Evolutionary conservation across 2,797 vertebrate genomes (phyloP).

Genomic region (Columba guinea): DNA sequence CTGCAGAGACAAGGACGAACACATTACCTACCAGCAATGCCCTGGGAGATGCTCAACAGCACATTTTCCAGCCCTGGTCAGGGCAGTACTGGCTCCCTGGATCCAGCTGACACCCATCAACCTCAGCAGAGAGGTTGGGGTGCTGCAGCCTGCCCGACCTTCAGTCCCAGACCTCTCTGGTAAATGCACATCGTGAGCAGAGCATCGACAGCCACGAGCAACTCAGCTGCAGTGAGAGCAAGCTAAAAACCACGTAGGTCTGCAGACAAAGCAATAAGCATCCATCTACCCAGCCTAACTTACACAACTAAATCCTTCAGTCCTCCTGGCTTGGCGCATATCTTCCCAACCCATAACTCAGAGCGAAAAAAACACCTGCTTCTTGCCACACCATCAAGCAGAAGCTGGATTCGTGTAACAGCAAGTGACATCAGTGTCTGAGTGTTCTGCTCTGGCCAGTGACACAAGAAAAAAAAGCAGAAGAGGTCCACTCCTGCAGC

Average conservation of each 20-base stretch:
- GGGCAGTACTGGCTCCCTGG: fast-evolving
- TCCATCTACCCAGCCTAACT: not conserved
- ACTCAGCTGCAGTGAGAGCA: not conserved
- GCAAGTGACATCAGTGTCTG: not conserved
- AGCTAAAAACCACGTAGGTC: fast-evolving
- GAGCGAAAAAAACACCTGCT: fast-evolving
- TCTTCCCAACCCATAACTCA: not conserved
- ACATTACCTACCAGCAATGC: fast-evolving
- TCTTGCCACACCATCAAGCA: not conserved
- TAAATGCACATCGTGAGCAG: fast-evolving
- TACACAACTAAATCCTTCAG: not conserved
- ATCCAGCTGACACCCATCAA: not conserved
- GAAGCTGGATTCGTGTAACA: not conserved
- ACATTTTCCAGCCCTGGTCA: fast-evolving
- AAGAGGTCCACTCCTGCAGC: not conserved
- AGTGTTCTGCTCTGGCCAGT: not conserved
- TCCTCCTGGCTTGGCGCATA: not conserved
- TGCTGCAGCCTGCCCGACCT: not conserved
- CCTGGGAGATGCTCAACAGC: not conserved
- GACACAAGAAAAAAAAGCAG: not conserved
- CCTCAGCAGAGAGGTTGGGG: not conserved
- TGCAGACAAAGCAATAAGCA: not conserved
- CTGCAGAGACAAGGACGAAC: not conserved
- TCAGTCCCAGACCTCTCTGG: fast-evolving
- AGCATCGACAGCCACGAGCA: not conserved